phyloP scores from a whole-genome alignment of 2,888 invertebrate genomes.

The Toxonevra muliebris region DNA sequence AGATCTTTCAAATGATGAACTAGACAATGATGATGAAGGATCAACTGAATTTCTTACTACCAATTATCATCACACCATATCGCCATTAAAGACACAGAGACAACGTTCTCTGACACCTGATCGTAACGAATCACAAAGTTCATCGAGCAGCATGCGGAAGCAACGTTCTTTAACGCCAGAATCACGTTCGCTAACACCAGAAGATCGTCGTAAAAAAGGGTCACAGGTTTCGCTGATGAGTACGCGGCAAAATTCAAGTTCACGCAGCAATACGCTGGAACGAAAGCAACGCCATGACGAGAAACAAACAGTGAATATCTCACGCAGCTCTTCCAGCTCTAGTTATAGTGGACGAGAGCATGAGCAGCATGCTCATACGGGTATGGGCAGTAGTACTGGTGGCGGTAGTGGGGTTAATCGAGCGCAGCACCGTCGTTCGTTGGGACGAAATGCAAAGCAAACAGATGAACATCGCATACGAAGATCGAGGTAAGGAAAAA shows the following conservation, averaged over 20 bases:
- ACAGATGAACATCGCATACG: slow-evolving; percentile 63
- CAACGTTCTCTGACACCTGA: slow-evolving; percentile 64
- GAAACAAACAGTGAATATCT: slow-evolving; percentile 57
- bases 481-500: slow-evolving; percentile 58
- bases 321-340: slow-evolving; percentile 64
- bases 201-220: slow-evolving; percentile 61
- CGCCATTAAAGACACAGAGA: slow-evolving; percentile 59
- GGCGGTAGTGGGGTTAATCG: slow-evolving; percentile 23
- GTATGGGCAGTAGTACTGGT: slow-evolving; percentile 24
- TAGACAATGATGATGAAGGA: slow-evolving; percentile 62
- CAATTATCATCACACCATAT: slow-evolving; percentile 57
- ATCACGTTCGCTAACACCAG: slow-evolving; percentile 62
- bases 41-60: slow-evolving; percentile 60
- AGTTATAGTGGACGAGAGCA: slow-evolving; percentile 62
- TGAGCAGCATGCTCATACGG: slow-evolving; percentile 35
- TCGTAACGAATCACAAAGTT: slow-evolving; percentile 61
- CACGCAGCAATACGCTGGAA: slow-evolving; percentile 63
- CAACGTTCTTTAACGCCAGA: slow-evolving; percentile 64
- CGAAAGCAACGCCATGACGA: slow-evolving; percentile 60
- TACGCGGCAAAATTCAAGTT: slow-evolving; percentile 61
- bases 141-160: slow-evolving; percentile 60
- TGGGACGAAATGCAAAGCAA: slow-evolving; percentile 56
- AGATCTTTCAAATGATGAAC: slow-evolving; percentile 69
- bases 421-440: slow-evolving; percentile 52
- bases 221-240: slow-evolving; percentile 57